These are phyloP conservation scores for Acanthisitta chloris DNA, from an alignment of 2,113 vertebrate genomes.

Conservation along the genomic window DNA sequence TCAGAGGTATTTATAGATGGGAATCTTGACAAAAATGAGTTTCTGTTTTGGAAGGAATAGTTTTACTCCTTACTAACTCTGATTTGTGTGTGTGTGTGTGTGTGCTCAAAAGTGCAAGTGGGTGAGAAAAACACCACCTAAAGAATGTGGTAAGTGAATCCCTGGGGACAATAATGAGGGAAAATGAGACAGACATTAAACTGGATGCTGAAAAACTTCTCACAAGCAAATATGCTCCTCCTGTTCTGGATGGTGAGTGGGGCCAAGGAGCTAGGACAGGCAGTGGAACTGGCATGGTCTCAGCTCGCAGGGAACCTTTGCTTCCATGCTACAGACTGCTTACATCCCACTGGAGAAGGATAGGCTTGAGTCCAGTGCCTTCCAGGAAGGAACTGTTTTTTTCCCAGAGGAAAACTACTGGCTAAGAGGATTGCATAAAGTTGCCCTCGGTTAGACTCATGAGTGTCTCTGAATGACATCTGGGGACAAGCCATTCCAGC, in stretches of 20 bases:
- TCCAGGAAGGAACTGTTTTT: not conserved
- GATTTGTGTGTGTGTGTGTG: not conserved
- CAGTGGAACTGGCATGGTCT: not conserved
- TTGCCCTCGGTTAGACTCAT: not conserved
- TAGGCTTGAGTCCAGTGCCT: not conserved
- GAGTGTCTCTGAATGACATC: not conserved
- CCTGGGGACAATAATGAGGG: not conserved
- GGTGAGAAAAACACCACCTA: conserved; percentile 9
- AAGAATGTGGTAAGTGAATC: not conserved
- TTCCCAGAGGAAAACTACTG: not conserved
- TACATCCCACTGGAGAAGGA: not conserved
- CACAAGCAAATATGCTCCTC: not conserved
- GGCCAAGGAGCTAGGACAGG: not conserved
- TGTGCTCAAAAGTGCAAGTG: not conserved
- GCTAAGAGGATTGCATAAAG: not conserved
- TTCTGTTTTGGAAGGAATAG: conserved; percentile 66
- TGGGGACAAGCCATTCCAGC: not conserved
- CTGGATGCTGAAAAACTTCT: not conserved
- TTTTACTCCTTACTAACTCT: conserved; percentile 10
- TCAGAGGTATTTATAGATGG: conserved; percentile 73
- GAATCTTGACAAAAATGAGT: conserved; percentile 72
- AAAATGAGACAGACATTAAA: not conserved
- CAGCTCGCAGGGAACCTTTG: not conserved
- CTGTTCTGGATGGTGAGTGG: not conserved
- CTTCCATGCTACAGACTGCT: not conserved